Evolutionary conservation across 2,888 invertebrate species (phyloP).

Genomic region (Drosophila hamatofila): DNA sequence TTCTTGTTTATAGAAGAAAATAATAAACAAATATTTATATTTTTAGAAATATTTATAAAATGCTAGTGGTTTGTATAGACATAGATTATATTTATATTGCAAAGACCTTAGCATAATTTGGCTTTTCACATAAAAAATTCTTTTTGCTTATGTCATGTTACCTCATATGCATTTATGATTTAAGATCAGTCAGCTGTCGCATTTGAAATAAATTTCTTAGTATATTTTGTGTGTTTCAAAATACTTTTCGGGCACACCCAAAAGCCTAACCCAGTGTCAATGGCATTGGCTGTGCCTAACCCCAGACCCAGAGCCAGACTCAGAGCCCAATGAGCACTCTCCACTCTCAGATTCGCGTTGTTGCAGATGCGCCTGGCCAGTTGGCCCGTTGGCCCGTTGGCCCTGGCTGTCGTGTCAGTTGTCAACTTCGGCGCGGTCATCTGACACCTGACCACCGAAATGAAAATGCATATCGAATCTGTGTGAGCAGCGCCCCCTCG

Average conservation of each 20-base stretch:
- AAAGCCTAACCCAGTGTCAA: conserved; percentile 37
- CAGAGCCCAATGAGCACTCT: not conserved
- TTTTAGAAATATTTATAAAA: no score
- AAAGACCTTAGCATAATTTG: not conserved
- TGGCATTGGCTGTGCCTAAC: conserved; percentile 36
- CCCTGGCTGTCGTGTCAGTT: conserved; percentile 70
- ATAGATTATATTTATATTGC: not conserved
- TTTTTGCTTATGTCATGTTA: not conserved
- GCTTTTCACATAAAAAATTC: not conserved
- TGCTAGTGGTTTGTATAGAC: no score
- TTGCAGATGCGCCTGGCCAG: not conserved
- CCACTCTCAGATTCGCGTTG: not conserved
- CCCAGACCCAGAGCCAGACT: conserved; percentile 9
- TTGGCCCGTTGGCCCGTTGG: conserved; percentile 19
- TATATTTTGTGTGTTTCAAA: conserved; percentile 14
- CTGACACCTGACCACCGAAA: conserved; percentile 72
- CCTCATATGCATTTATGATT: not conserved
- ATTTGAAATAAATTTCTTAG: not conserved
- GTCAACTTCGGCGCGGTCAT: conserved; percentile 69
- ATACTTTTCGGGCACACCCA: conserved; percentile 30
- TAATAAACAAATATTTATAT: no score
- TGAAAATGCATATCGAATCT: conserved; percentile 73
- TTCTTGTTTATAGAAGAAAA: no score
- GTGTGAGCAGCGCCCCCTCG: not conserved
- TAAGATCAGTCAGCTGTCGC: not conserved